phyloP scores from a whole-genome alignment of 2,888 invertebrate species.

The Troglohyphantes excavatus region DNA sequence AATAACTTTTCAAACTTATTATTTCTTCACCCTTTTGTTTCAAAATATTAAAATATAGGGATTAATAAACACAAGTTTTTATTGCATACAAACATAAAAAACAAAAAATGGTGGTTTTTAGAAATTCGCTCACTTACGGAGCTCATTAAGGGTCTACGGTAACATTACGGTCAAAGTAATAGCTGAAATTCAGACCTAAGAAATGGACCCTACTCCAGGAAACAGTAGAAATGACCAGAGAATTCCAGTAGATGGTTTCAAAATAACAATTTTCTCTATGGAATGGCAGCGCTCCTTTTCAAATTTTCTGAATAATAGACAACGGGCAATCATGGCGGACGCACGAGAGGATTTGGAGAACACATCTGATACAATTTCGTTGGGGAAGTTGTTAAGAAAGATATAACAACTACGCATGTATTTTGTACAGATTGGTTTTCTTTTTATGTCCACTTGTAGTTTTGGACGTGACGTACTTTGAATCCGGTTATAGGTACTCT shows the following conservation, averaged over 20 bases:
- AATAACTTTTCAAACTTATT: too few species aligned
- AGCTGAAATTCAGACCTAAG: slow-evolving; percentile 43
- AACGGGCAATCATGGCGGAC: slow-evolving; percentile 45
- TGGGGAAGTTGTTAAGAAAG: not conserved
- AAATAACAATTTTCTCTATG: slow-evolving; percentile 51
- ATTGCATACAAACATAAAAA: slow-evolving; percentile 8
- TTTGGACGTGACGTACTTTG: slow-evolving; percentile 34
- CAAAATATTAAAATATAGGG: too few species aligned
- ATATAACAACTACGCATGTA: slow-evolving; percentile 18
- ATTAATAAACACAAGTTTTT: slow-evolving; percentile 1
- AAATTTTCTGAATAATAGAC: slow-evolving; percentile 57
- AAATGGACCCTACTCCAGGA: not conserved
- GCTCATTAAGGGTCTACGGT: slow-evolving; percentile 47
- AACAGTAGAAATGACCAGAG: not conserved
- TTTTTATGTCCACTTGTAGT: slow-evolving; percentile 39
- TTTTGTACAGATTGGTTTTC: slow-evolving; percentile 44
- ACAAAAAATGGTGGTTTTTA: not conserved
- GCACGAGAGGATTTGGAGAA: slow-evolving; percentile 12
- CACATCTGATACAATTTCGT: slow-evolving; percentile 26
- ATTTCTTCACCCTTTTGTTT: too few species aligned
- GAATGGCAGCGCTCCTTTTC: not conserved
- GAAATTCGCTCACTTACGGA: slow-evolving; percentile 39
- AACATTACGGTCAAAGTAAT: slow-evolving; percentile 26
- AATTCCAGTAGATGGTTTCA: slow-evolving; percentile 27
- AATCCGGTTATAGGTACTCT: not conserved